phyloP scores from a whole-genome alignment of 1,140 invertebrate genomes.

The Cheumatopsyche charites region DNA sequence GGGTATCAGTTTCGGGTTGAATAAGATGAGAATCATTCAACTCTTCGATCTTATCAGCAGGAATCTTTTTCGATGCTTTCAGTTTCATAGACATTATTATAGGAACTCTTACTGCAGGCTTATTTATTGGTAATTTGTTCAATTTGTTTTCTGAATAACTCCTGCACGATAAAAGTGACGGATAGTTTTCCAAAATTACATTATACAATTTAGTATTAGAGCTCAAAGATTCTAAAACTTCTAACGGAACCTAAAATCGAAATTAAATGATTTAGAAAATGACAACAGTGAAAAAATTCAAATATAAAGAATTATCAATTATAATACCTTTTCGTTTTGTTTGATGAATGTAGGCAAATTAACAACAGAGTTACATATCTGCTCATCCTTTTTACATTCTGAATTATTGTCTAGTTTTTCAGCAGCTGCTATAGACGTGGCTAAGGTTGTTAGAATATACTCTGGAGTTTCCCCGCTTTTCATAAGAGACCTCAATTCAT shows the following conservation, averaged over 20 bases:
- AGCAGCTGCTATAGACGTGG: slow-evolving; percentile 59
- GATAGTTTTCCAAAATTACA: slow-evolving; percentile 75
- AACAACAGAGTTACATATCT: slow-evolving; percentile 65
- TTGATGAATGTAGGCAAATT: slow-evolving; percentile 76
- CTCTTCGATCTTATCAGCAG: slow-evolving; percentile 36
- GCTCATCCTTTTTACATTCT: slow-evolving; percentile 54
- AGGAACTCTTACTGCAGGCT: slow-evolving; percentile 57
- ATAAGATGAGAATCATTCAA: slow-evolving; percentile 34
- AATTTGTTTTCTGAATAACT: slow-evolving; percentile 70
- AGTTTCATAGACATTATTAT: slow-evolving; percentile 68
- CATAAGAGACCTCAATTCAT: slow-evolving; percentile 70
- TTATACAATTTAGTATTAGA: slow-evolving; percentile 71
- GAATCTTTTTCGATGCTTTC: slow-evolving; percentile 59
- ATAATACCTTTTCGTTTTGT: slow-evolving; percentile 69
- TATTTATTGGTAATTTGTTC: slow-evolving; percentile 60
- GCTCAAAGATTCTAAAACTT: slow-evolving; percentile 69
- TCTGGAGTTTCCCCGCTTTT: slow-evolving; percentile 70
- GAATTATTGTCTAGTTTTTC: slow-evolving; percentile 54
- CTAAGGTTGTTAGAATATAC: slow-evolving; percentile 69
- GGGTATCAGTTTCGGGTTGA: slow-evolving; percentile 23
- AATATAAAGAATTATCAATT: not conserved
- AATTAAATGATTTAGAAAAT: not conserved
- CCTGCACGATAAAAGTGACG: slow-evolving; percentile 67
- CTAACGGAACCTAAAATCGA: slow-evolving; percentile 64
- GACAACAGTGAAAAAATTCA: not conserved